Percentiles rank a stretch among this genome's conserved stretches.
phyloP scores from a whole-genome alignment of 2,113 vertebrate genomes.

The Clupea harengus region DNA sequence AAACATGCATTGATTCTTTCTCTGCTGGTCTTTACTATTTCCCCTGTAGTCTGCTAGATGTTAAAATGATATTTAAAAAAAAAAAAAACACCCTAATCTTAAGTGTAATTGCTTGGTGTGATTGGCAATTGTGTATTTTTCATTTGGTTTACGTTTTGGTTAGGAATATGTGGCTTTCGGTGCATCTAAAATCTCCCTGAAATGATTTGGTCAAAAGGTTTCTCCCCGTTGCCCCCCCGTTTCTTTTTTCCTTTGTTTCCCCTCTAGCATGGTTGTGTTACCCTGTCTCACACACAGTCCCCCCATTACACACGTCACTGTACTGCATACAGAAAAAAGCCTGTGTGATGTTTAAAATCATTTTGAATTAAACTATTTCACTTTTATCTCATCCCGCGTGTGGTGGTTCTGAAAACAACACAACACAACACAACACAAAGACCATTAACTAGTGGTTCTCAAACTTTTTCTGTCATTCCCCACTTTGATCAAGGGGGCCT shows the following conservation, averaged over 20 bases:
- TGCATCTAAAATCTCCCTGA: not conserved
- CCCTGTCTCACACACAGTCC: not conserved
- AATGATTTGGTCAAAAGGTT: not conserved
- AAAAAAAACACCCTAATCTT: not conserved
- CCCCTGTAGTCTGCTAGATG: not conserved
- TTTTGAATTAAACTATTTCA: slow-evolving; percentile 34
- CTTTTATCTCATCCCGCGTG: slow-evolving; percentile 10
- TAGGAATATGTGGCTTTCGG: not conserved
- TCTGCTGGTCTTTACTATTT: not conserved
- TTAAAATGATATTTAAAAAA: not conserved
- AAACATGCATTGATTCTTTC: not conserved
- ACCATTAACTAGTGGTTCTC: not conserved
- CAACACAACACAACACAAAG: not conserved
- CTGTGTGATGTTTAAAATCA: slow-evolving; percentile 17
- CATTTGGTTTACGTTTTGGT: not conserved
- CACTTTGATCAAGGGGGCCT: no score
- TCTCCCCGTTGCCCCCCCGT: not conserved
- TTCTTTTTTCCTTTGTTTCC: not conserved
- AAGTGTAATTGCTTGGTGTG: not conserved
- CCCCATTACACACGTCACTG: not conserved
- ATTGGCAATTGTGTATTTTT: not conserved
- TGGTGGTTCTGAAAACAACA: not conserved
- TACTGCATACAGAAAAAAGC: not conserved
- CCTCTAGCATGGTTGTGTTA: not conserved
- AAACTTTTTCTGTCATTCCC: no score